Base-by-base conservation (phyloP, 2,113 vertebrate species). In the Climacteris rufus region DNA sequence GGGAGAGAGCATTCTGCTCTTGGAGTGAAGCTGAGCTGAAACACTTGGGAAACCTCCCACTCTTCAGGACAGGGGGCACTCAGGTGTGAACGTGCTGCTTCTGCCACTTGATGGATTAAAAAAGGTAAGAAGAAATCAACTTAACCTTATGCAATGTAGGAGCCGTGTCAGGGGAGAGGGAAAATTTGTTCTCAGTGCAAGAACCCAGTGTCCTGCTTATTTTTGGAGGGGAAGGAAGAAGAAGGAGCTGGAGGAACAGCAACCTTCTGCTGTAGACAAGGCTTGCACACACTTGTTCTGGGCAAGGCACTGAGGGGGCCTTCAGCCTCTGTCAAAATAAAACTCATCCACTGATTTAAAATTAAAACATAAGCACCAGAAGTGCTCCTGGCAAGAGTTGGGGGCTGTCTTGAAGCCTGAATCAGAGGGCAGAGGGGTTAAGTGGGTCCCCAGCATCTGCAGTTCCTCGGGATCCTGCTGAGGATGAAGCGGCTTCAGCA, bases 341-440 rank as follows among this genome's bases (percentile, higher is more conserved):
- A 81, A 5, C 7, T 23, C 50, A 33, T 10, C 15, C 30, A 5
- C 49, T 50, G 7, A 40, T 60, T 39, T 49, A 39, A 42, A 31
- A 60, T 66, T 64, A 5, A 28, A 28, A 25, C 10, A 10, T 5
- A 0, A 23, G 25, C 49, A n/a, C 10, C 12, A 0, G 1, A 22
- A 59, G 30, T 20, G 57, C 53, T 11, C 13, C 70, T 56, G 65
- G 20, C 17, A 50, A 30, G 65, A n/a, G 10, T 0, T 25, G 39
- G 33, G n/a, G 27, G 1, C 50, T 75, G 33, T 64, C 65, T 21
- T 45, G 53, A 57, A 63, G 64, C 64, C 79, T 16, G 39, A 27
- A 25, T 11, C 6, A 1, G 16, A 13, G 9, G 13, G 11, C 30
- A 71, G 22, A 44, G 39, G 8, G 24, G 13, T 8, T 27, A 21